Evolutionary conservation across 92 coral and sea anemone genomes (phyloP).

Genomic region (Parazoanthus atlanticus): DNA sequence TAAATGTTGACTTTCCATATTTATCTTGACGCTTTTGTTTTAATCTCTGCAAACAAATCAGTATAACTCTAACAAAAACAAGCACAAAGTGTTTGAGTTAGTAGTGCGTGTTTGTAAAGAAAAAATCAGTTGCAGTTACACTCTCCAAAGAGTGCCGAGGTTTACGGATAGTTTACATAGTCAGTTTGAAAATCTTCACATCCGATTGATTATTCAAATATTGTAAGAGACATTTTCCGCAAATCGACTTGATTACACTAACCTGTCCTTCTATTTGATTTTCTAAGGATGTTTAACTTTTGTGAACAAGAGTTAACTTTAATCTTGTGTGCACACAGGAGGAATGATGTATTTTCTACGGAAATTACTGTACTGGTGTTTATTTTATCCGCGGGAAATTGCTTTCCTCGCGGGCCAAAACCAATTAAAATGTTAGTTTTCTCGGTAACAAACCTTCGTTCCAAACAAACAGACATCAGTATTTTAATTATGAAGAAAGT

Average conservation of each 20-base stretch:
- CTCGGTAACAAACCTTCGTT: neutral
- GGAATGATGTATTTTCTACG: conserved; percentile 12
- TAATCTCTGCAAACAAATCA: conserved; percentile 25
- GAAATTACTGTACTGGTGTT: conserved; percentile 30
- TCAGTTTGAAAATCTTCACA: conserved; percentile 27
- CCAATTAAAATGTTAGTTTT: conserved; percentile 30
- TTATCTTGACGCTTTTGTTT: conserved; percentile 7
- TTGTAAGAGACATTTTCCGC: conserved; percentile 4
- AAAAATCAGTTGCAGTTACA: neutral
- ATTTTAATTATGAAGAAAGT: conserved; percentile 22
- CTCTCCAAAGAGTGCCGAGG: neutral
- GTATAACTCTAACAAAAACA: neutral
- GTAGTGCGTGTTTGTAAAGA: conserved; percentile 9
- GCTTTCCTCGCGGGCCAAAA: conserved; percentile 22
- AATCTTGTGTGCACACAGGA: conserved; percentile 24
- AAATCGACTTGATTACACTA: conserved; percentile 20
- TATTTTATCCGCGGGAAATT: conserved; percentile 33
- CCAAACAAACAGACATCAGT: conserved; percentile 32
- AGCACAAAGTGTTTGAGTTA: conserved; percentile 4
- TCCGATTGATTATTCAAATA: conserved; percentile 37
- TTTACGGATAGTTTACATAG: conserved; percentile 5
- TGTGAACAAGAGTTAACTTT: conserved; percentile 19
- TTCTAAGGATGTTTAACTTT: conserved; percentile 40
- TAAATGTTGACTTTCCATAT: conserved; percentile 11
- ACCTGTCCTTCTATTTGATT: conserved; percentile 26